Percentiles rank a stretch among this genome's conserved stretches.
Conservation (phyloP, 2,888 invertebrate genomes). For the Baronia brevicornis region DNA sequence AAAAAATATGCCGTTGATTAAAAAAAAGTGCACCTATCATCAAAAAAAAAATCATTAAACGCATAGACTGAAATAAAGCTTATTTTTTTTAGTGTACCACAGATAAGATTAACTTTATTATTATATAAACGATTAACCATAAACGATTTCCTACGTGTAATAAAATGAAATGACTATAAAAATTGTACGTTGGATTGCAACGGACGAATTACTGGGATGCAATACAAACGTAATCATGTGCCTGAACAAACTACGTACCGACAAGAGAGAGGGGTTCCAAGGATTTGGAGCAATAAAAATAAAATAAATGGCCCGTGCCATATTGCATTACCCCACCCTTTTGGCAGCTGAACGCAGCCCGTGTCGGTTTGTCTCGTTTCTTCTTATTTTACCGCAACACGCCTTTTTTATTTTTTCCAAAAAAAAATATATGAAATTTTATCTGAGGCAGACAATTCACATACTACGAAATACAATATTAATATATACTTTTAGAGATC, state of each 20-base stretch:
- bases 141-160: too few relatives aligned
- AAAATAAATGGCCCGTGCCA: constrained; percentile 25
- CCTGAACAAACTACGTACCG: constrained; percentile 8
- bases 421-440: not conserved
- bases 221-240: constrained; percentile 6
- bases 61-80: too few relatives aligned
- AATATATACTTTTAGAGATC: too few relatives aligned
- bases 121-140: too few relatives aligned
- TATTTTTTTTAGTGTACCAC: too few relatives aligned
- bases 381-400: constrained; percentile 6
- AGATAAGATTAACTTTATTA: too few relatives aligned
- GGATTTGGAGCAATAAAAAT: constrained; percentile 25
- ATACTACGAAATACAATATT: too few relatives aligned
- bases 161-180: too few relatives aligned
- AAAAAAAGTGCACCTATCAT: too few relatives aligned
- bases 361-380: constrained; percentile 16
- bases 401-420: constrained; percentile 4
- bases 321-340: constrained; percentile 26
- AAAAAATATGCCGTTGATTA: too few relatives aligned
- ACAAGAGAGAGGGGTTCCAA: constrained; percentile 19
- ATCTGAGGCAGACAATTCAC: not conserved
- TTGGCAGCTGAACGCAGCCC: constrained; percentile 22
- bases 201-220: not conserved
- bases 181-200: too few relatives aligned
- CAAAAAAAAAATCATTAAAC: too few relatives aligned